Percentiles rank a stretch among this genome's conserved stretches.
Conservation (phyloP, 2,797 vertebrate genomes). For the Ptychobarbus kaznakovi region DNA sequence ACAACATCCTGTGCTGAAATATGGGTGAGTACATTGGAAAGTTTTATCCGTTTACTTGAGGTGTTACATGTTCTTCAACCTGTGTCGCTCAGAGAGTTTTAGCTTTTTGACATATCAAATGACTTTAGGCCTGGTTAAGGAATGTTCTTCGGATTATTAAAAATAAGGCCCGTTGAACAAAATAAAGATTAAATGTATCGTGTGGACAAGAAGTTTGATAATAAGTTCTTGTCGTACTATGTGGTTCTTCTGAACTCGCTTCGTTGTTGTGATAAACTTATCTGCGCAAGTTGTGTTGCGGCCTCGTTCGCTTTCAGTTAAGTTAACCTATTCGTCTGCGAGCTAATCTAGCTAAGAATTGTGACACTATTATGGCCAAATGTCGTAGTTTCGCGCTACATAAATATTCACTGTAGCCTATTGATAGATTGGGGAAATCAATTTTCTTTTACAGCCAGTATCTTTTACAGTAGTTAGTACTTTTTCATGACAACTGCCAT, state of each 20-base stretch:
- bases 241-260: not conserved
- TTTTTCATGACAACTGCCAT: not conserved
- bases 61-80: not conserved
- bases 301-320: not conserved
- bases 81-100: not conserved
- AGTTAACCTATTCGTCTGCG: not conserved
- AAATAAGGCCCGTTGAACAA: not conserved
- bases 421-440: not conserved
- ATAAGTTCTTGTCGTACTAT: not conserved
- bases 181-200: not conserved
- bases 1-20: not conserved
- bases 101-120: not conserved
- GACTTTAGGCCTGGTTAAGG: not conserved
- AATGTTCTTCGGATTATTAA: not conserved
- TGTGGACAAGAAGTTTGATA: not conserved
- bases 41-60: not conserved
- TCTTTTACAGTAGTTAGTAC: not conserved
- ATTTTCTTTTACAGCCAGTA: not conserved
- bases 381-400: not conserved
- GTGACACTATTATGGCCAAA: not conserved
- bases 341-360: not conserved
- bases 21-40: constrained; percentile 33
- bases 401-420: not conserved
- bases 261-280: not conserved
- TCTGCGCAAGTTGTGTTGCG: not conserved